Conservation (phyloP, 1,140 invertebrate genomes). For the Phortica variegata region DNA sequence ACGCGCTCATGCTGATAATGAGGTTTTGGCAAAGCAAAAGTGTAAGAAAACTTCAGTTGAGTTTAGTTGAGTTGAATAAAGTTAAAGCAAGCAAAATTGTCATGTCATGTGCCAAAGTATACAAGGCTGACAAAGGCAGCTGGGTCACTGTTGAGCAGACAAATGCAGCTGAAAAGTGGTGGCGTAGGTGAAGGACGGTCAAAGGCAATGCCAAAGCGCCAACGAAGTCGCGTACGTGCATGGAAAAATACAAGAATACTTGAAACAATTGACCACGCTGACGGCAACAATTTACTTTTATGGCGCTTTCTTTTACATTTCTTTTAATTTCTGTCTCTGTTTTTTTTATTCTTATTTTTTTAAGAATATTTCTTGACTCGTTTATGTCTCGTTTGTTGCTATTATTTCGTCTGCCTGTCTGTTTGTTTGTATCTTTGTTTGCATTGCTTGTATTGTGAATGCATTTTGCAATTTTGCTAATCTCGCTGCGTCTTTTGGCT, state of each 20-base stretch:
- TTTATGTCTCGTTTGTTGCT: slow-evolving; percentile 13
- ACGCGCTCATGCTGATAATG: too few species aligned
- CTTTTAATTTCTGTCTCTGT: slow-evolving; percentile 1
- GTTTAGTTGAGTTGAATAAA: neutral
- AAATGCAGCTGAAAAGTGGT: too few species aligned
- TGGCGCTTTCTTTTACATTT: slow-evolving; percentile 2
- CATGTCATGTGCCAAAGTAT: too few species aligned
- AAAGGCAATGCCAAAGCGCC: neutral
- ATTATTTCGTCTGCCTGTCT: slow-evolving; percentile 2
- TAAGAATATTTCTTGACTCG: slow-evolving; percentile 2
- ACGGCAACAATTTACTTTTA: too few species aligned
- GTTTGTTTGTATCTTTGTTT: slow-evolving; percentile 45
- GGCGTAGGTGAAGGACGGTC: too few species aligned
- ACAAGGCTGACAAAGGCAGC: too few species aligned
- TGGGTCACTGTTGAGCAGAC: too few species aligned
- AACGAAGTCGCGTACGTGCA: neutral
- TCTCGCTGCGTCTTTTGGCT: slow-evolving; percentile 16
- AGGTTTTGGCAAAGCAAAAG: too few species aligned
- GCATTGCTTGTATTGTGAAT: slow-evolving; percentile 26
- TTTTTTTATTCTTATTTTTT: neutral
- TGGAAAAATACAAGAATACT: slow-evolving; percentile 22
- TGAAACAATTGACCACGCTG: slow-evolving; percentile 26
- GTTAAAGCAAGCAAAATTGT: too few species aligned
- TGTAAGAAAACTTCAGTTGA: too few species aligned
- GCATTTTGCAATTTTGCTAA: slow-evolving; percentile 2